Evolutionary conservation across 2,888 invertebrate genomes (phyloP).

Genomic region (Drosophila melanosoma): DNA sequence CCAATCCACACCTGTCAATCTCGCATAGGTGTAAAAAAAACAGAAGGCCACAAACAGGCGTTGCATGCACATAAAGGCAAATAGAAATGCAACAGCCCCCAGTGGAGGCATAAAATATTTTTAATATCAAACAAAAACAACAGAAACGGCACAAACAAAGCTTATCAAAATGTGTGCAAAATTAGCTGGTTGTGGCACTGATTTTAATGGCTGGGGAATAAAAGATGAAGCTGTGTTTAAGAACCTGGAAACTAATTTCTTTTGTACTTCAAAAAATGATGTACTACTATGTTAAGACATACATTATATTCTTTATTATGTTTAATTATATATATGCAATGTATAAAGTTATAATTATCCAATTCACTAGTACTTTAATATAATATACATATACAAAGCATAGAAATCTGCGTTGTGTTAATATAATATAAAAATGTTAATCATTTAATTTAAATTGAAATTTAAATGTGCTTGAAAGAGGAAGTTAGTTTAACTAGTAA

Average conservation of each 20-base stretch:
- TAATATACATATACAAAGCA: neutral
- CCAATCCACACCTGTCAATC: constrained; percentile 70
- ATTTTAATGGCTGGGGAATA: constrained; percentile 39
- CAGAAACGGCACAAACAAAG: constrained; percentile 41
- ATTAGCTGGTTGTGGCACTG: constrained; percentile 67
- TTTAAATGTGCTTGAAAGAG: neutral
- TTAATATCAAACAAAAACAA: constrained; percentile 50
- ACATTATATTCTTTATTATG: neutral
- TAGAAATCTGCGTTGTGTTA: neutral
- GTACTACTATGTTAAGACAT: neutral
- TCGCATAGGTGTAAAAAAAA: constrained; percentile 58
- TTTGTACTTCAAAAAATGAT: too few relatives aligned
- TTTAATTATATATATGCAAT: neutral
- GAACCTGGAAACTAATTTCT: constrained; percentile 58
- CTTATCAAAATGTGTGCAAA: constrained; percentile 78
- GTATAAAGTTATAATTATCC: neutral
- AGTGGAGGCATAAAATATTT: constrained; percentile 51
- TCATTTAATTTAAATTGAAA: neutral
- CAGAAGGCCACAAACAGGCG: constrained; percentile 56
- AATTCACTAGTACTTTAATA: neutral
- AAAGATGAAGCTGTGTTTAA: constrained; percentile 56
- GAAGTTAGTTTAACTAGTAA: neutral
- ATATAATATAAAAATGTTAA: neutral
- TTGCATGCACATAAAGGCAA: constrained; percentile 64
- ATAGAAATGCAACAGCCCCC: constrained; percentile 33